A percentile compares a stretch with the other conserved stretches of the same genome.
phyloP scores from a whole-genome alignment of 1,140 invertebrate species.

The Drosophila azteca region DNA sequence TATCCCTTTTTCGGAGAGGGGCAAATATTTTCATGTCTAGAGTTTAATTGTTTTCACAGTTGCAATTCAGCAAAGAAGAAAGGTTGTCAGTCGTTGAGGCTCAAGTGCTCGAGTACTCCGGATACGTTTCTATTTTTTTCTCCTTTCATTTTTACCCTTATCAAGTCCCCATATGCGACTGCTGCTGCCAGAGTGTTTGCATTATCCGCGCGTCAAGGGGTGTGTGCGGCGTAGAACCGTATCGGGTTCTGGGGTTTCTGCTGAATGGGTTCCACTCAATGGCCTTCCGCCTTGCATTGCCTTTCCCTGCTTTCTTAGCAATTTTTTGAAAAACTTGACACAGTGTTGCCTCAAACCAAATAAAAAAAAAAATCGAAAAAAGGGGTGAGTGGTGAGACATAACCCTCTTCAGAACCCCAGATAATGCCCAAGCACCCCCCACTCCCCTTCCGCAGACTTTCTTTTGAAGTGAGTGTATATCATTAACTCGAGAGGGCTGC shows the following conservation, averaged over 20 bases:
- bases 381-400: constrained; percentile 11
- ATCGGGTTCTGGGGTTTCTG: constrained; percentile 44
- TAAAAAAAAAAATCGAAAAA: background rate
- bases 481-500: constrained; percentile 73
- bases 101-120: constrained; percentile 56
- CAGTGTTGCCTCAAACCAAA: constrained; percentile 65
- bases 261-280: constrained; percentile 50
- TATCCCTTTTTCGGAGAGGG: constrained; percentile 11
- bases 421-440: constrained; percentile 15
- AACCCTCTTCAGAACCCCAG: constrained; percentile 54
- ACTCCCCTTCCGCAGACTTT: constrained; percentile 36
- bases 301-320: constrained; percentile 50
- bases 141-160: constrained; percentile 51
- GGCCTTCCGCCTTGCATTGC: constrained; percentile 5
- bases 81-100: constrained; percentile 62
- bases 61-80: constrained; percentile 54
- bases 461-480: constrained; percentile 77
- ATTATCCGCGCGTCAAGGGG: constrained; percentile 52
- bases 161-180: constrained; percentile 48
- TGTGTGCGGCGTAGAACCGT: constrained; percentile 37
- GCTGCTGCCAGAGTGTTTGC: constrained; percentile 47
- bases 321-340: constrained; percentile 69
- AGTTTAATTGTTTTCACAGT: constrained; percentile 79
- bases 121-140: constrained; percentile 29
- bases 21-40: constrained; percentile 73